A percentile compares a stretch with the other conserved stretches of the same genome.
phyloP scores from a whole-genome alignment of 2,113 vertebrate genomes.

The Crotalus viridis region DNA sequence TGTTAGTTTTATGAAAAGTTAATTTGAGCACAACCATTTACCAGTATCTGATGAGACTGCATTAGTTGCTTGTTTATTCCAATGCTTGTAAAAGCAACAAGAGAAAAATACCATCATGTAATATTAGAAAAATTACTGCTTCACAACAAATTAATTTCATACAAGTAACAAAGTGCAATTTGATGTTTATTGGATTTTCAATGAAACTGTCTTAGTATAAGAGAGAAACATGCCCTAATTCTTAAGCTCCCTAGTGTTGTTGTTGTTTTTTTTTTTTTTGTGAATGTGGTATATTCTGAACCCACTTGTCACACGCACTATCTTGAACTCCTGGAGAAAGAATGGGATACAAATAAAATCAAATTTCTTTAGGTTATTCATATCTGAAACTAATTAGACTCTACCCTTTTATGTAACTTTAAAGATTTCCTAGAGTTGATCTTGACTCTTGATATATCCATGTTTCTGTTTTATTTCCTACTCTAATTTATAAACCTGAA shows the following conservation, averaged over 20 bases:
- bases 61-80: slow-evolving; percentile 10
- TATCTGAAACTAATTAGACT: background rate
- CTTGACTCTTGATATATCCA: background rate
- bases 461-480: background rate
- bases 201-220: background rate
- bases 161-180: background rate
- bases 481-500: background rate
- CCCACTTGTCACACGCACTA: background rate
- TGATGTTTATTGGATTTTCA: background rate
- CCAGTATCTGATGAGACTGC: slow-evolving; percentile 16
- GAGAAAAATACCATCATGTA: background rate
- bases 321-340: background rate
- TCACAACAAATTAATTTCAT: slow-evolving; percentile 17
- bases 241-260: background rate
- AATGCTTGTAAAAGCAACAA: slow-evolving; percentile 16
- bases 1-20: background rate
- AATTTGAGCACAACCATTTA: slow-evolving; percentile 8
- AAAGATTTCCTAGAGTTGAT: background rate
- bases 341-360: background rate
- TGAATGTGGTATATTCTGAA: background rate
- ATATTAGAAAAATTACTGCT: slow-evolving; percentile 8
- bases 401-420: background rate
- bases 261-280: background rate
- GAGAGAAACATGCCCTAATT: background rate
- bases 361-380: background rate